Evolutionary conservation across 2,113 vertebrate species (phyloP).

Genomic region (Antechinus flavipes): DNA sequence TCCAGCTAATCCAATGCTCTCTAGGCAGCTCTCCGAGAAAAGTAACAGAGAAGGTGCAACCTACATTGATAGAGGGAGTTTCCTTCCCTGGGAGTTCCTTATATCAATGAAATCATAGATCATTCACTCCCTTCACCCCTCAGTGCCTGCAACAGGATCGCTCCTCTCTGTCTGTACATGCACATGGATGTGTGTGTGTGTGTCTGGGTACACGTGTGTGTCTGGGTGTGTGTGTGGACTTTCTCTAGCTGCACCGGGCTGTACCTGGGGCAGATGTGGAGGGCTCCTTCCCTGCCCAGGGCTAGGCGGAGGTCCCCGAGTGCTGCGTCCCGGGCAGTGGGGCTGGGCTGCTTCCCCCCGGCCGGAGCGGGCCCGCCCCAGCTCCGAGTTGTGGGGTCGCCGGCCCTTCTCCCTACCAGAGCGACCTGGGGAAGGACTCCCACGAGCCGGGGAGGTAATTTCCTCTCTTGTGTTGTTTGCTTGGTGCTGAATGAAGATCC

Average conservation of each 20-base stretch:
- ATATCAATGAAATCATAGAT: not conserved
- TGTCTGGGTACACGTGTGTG: not conserved
- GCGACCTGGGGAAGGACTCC: constrained; percentile 1
- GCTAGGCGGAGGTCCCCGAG: not conserved
- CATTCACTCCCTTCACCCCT: not conserved
- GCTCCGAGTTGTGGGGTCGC: not conserved
- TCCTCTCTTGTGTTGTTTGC: constrained; percentile 87
- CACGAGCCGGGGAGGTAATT: constrained; percentile 76
- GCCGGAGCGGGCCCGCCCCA: not conserved
- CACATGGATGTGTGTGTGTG: constrained; percentile 2
- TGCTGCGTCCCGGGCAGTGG: not conserved
- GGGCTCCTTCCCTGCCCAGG: not conserved
- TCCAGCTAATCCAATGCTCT: not conserved
- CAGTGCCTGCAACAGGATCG: not conserved
- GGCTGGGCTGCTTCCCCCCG: not conserved
- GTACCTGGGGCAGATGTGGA: not conserved
- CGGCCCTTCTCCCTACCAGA: not conserved
- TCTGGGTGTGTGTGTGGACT: not conserved
- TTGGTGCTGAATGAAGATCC: constrained; percentile 87
- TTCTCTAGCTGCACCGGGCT: constrained; percentile 16
- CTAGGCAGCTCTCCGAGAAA: not conserved
- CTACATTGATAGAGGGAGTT: not conserved
- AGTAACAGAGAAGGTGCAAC: not conserved
- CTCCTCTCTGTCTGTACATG: not conserved
- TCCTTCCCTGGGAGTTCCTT: not conserved